A percentile compares a stretch with the other conserved stretches of the same genome.
phyloP scores from a whole-genome alignment of 2,797 vertebrate genomes.

The Clarias platycephalus region DNA sequence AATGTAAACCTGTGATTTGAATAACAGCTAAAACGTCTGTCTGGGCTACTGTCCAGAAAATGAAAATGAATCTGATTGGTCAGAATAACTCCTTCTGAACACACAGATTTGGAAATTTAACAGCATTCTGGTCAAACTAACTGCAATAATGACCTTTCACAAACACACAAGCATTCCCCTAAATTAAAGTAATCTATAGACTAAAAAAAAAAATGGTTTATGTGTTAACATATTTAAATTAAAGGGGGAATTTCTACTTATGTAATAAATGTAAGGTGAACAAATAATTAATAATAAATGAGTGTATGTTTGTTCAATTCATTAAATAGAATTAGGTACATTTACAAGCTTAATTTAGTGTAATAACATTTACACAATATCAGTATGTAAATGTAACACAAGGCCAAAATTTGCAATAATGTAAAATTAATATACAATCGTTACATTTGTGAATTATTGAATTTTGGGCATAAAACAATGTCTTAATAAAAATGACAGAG shows the following conservation, averaged over 20 bases:
- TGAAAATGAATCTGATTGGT: background rate
- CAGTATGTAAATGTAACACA: too few species aligned
- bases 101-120: background rate
- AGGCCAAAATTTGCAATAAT: background rate
- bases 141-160: background rate
- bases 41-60: background rate
- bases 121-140: background rate
- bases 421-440: background rate
- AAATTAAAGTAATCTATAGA: background rate
- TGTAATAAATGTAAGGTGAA: too few species aligned
- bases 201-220: too few species aligned
- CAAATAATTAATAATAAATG: too few species aligned
- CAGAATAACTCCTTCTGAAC: background rate
- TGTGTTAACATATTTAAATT: too few species aligned
- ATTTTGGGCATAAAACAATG: too few species aligned
- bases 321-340: too few species aligned
- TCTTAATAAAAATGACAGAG: background rate
- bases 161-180: background rate
- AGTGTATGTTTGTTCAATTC: too few species aligned
- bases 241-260: too few species aligned
- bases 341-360: too few species aligned
- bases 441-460: background rate
- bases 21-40: background rate
- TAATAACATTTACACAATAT: too few species aligned
- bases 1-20: background rate